phyloP scores from a whole-genome alignment of 2,113 vertebrate species.

The Etheostoma cragini region DNA sequence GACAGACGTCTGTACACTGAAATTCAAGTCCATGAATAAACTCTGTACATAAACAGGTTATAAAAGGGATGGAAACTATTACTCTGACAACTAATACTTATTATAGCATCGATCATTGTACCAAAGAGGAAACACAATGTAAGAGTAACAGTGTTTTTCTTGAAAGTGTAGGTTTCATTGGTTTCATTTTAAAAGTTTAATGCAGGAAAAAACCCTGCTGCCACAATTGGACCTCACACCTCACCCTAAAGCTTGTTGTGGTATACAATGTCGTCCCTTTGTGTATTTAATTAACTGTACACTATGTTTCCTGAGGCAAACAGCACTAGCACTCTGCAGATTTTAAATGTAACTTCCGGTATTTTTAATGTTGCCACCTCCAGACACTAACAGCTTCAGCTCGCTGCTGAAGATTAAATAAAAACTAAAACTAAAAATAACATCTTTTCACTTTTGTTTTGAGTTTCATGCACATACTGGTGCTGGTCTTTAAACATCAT shows the following conservation, averaged over 20 bases:
- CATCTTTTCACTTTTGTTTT: conserved; percentile 14
- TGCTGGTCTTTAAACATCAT: not conserved
- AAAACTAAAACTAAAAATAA: too few relatives aligned
- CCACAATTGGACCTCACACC: conserved; percentile 3
- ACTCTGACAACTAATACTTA: conserved; percentile 1
- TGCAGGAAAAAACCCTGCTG: conserved; percentile 11
- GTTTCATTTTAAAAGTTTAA: conserved; percentile 41
- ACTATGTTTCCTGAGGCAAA: not conserved
- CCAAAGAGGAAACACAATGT: not conserved
- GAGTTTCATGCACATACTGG: not conserved
- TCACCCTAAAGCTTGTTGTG: not conserved
- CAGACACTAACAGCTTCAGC: not conserved
- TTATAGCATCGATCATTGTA: too few relatives aligned
- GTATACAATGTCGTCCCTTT: conserved; percentile 5
- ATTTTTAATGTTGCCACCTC: not conserved
- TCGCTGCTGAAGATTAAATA: not conserved
- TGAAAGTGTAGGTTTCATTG: not conserved
- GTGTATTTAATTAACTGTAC: conserved; percentile 5
- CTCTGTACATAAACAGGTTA: conserved; percentile 15
- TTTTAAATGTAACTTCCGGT: not conserved
- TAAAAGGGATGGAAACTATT: not conserved
- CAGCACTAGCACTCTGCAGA: not conserved
- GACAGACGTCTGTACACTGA: conserved; percentile 23
- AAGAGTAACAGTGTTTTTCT: not conserved
- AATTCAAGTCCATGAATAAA: conserved; percentile 67